phyloP scores from a whole-genome alignment of 2,888 invertebrate genomes.

The Dicranocentrus wangi region DNA sequence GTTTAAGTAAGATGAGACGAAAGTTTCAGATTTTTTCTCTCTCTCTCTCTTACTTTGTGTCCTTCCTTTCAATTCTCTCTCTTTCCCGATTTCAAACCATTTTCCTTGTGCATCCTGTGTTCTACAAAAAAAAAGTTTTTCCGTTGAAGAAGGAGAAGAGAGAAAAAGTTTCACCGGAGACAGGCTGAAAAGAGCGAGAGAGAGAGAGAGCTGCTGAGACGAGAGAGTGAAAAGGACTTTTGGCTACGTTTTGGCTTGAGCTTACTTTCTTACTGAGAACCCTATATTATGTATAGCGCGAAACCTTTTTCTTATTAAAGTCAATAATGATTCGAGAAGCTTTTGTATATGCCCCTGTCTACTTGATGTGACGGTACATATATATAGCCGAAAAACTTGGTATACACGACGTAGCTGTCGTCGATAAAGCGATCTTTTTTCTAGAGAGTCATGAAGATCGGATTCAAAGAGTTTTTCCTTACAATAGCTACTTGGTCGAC shows the following conservation, averaged over 20 bases:
- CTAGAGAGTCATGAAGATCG: background rate
- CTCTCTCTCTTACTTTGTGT: slow-evolving; percentile 10
- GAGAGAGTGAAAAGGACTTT: background rate
- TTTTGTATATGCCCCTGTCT: background rate
- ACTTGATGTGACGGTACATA: slow-evolving; percentile 6
- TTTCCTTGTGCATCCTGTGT: slow-evolving; percentile 14
- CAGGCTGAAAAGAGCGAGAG: background rate
- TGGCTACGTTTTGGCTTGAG: background rate
- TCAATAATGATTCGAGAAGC: slow-evolving; percentile 12
- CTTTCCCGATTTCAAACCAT: slow-evolving; percentile 14
- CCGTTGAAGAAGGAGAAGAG: background rate
- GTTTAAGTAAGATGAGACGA: slow-evolving; percentile 10
- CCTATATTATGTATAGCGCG: background rate
- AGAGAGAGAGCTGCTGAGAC: background rate
- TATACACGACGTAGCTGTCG: background rate
- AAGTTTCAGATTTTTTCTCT: slow-evolving; percentile 5
- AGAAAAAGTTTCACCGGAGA: slow-evolving; percentile 5
- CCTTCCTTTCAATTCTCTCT: slow-evolving; percentile 18
- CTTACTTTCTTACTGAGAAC: background rate
- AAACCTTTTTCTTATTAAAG: slow-evolving; percentile 13
- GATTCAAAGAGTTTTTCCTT: slow-evolving; percentile 15
- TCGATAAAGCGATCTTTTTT: slow-evolving; percentile 11
- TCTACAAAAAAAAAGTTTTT: slow-evolving; percentile 15
- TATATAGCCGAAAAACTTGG: no score
- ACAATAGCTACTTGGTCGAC: background rate